phyloP scores from a whole-genome alignment of 2,113 vertebrate genomes.

The Rhizomys pruinosus region DNA sequence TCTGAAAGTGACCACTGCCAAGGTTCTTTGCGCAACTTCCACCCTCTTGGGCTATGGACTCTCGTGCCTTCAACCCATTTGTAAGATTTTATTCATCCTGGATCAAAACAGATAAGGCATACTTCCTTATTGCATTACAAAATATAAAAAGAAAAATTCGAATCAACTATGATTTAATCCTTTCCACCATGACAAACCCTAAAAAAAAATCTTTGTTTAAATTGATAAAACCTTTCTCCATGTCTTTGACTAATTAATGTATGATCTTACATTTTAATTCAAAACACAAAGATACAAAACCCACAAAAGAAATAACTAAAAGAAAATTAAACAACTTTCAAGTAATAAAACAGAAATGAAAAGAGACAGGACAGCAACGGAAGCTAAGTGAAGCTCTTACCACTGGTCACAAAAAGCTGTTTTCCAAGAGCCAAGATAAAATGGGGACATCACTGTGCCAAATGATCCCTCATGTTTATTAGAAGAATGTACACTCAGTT shows the following conservation, averaged over 20 bases:
- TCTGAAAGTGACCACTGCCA: accelerated
- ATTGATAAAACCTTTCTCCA: slow-evolving; percentile 27
- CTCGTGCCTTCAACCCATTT: not conserved
- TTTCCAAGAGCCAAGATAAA: slow-evolving; percentile 22
- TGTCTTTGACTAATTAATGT: not conserved
- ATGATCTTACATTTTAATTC: not conserved
- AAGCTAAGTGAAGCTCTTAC: not conserved
- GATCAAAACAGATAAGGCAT: not conserved
- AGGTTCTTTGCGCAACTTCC: accelerated
- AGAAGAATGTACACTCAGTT: not conserved
- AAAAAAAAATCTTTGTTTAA: slow-evolving; percentile 1
- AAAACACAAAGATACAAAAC: slow-evolving; percentile 15
- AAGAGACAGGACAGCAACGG: not conserved
- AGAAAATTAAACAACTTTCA: slow-evolving; percentile 6
- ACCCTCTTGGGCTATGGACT: not conserved
- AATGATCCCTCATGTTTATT: not conserved
- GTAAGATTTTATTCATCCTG: not conserved
- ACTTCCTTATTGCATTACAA: not conserved
- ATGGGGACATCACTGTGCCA: not conserved
- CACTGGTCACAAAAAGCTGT: not conserved
- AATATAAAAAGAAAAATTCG: not conserved
- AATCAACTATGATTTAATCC: not conserved
- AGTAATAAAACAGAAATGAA: not conserved
- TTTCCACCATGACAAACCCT: not conserved
- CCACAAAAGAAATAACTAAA: not conserved